Conservation (phyloP, 2,113 vertebrate species). For the Chionis minor region DNA sequence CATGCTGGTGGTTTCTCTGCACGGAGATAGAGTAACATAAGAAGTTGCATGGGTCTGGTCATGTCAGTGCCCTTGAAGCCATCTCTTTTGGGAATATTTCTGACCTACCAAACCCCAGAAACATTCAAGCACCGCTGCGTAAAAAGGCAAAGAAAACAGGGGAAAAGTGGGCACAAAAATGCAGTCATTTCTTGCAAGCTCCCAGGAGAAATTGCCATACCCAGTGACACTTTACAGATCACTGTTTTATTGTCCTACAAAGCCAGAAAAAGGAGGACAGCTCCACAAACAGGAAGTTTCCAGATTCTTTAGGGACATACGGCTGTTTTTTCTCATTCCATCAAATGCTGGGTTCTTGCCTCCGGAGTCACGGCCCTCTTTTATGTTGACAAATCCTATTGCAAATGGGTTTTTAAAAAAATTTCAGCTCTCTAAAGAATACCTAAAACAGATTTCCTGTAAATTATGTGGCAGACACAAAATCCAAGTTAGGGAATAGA, state of each 20-base stretch:
- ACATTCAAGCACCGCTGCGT: neutral
- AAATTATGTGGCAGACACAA: neutral
- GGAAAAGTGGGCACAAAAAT: neutral
- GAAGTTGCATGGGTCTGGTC: neutral
- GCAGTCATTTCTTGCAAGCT: neutral
- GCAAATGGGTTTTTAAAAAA: slow-evolving; percentile 4
- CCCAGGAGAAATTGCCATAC: neutral
- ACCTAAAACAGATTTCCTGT: slow-evolving; percentile 12
- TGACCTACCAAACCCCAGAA: neutral
- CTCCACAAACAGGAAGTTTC: slow-evolving; percentile 8
- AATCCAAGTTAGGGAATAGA: neutral
- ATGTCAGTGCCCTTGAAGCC: neutral
- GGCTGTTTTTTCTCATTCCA: neutral
- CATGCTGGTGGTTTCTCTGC: neutral
- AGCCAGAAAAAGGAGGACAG: neutral
- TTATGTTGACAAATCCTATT: slow-evolving; percentile 15
- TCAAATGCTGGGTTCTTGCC: slow-evolving; percentile 10
- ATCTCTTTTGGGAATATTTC: neutral
- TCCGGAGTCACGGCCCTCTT: neutral
- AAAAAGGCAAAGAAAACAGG: neutral
- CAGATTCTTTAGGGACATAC: neutral
- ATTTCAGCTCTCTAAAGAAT: neutral
- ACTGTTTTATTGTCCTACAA: neutral
- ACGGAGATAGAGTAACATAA: neutral
- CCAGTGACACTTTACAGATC: neutral